phyloP scores from a whole-genome alignment of 2,113 vertebrate species.

The Passer montanus region DNA sequence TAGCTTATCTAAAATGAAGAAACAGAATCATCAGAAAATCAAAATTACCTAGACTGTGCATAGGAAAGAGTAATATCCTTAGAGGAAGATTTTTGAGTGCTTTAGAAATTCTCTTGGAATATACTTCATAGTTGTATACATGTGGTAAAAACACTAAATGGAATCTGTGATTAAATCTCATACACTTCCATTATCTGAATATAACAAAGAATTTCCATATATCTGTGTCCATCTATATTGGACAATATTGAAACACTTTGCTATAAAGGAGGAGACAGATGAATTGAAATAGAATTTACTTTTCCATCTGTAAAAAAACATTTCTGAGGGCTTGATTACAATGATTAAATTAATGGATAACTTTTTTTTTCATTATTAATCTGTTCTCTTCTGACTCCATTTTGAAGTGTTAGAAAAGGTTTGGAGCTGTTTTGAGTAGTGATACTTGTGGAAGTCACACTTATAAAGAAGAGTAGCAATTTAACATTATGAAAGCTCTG shows the following conservation, averaged over 20 bases:
- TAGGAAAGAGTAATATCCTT: background rate
- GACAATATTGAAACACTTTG: background rate
- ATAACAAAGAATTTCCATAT: background rate
- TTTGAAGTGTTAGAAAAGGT: background rate
- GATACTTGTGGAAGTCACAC: background rate
- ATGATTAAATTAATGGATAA: background rate
- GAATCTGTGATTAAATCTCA: background rate
- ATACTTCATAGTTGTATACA: background rate
- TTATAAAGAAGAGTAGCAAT: background rate
- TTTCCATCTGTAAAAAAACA: background rate
- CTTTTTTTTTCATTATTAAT: background rate
- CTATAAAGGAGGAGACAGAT: background rate
- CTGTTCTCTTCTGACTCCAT: background rate
- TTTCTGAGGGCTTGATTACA: background rate
- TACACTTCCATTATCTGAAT: background rate
- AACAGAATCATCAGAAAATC: background rate
- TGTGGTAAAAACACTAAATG: background rate
- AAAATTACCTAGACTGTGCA: background rate
- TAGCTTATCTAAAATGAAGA: slow-evolving; percentile 75
- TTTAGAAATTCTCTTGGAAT: background rate
- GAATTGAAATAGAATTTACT: background rate
- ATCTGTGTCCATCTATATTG: background rate
- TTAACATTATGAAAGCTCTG: background rate
- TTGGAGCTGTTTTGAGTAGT: background rate
- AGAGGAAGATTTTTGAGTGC: background rate